A percentile compares a stretch with the other conserved stretches of the same genome.
Evolutionary conservation across 53 echinoderm and acorn worm genomes (phyloP).

Genomic region (Temnopleurus reevesii): DNA sequence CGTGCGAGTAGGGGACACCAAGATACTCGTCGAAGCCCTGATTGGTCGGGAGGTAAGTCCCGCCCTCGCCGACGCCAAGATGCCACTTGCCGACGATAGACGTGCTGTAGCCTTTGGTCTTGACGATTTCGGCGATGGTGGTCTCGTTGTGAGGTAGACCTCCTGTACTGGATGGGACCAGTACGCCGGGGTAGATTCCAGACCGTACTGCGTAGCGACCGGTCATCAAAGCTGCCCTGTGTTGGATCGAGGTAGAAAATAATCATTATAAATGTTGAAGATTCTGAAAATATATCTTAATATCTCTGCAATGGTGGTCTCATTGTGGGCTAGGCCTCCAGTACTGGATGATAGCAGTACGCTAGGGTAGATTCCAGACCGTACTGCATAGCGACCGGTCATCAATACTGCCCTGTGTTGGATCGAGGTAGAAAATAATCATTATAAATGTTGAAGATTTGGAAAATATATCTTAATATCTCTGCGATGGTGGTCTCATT

Average conservation of each 20-base stretch:
- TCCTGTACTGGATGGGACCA: slow-evolving; percentile 72
- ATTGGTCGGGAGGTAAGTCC: slow-evolving; percentile 75
- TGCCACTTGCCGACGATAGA: slow-evolving; percentile 97
- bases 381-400: slow-evolving; percentile 84
- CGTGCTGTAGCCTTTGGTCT: slow-evolving; percentile 73
- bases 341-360: slow-evolving; percentile 72
- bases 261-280: too few species aligned
- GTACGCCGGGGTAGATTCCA: slow-evolving; percentile 86
- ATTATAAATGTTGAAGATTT: too few species aligned
- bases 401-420: slow-evolving; percentile 78
- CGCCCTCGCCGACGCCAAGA: slow-evolving; percentile 80
- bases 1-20: slow-evolving; percentile 96
- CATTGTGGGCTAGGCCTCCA: slow-evolving; percentile 88
- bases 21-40: slow-evolving; percentile 93
- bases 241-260: not conserved
- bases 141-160: slow-evolving; percentile 90
- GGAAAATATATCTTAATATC: too few species aligned
- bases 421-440: not conserved
- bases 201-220: slow-evolving; percentile 87
- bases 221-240: slow-evolving; percentile 87
- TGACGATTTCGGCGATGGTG: slow-evolving; percentile 90
- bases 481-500: slow-evolving; percentile 96
- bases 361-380: slow-evolving; percentile 90
- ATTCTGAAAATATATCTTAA: too few species aligned
- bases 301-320: slow-evolving; percentile 93